Conservation (phyloP, 2,888 invertebrate genomes). For the Chrysopilus asiliformis region DNA sequence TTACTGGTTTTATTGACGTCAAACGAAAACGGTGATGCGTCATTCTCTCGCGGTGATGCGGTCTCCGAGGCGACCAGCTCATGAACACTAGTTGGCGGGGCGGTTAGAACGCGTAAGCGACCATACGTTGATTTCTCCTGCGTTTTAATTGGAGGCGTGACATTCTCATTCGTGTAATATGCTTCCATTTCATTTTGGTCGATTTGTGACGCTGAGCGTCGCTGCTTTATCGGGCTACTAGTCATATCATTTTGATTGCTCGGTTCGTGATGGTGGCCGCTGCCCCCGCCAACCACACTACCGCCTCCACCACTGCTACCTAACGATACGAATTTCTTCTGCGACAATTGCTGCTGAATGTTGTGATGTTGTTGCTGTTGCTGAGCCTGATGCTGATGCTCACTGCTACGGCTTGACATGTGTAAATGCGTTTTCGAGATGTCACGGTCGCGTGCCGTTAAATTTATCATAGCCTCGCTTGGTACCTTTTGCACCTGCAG, state of each 20-base stretch:
- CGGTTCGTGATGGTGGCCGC: neutral
- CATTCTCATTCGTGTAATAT: conserved; percentile 15
- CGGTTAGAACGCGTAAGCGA: conserved; percentile 55
- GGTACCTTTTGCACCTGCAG: conserved; percentile 14
- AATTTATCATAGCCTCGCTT: conserved; percentile 17
- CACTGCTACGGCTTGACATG: neutral
- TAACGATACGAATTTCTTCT: conserved; percentile 9
- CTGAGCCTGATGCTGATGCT: conserved; percentile 16
- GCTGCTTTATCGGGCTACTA: conserved; percentile 17
- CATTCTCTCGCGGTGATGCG: conserved; percentile 18
- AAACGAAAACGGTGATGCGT: conserved; percentile 22
- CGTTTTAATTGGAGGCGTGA: conserved; percentile 15
- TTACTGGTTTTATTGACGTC: conserved; percentile 19
- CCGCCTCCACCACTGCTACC: too few relatives aligned
- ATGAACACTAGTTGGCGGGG: conserved; percentile 45
- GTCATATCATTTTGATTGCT: conserved; percentile 8
- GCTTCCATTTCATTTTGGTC: conserved; percentile 17
- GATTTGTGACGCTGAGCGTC: conserved; percentile 20
- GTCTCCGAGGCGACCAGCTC: conserved; percentile 28
- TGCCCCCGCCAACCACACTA: neutral
- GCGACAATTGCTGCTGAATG: conserved; percentile 5
- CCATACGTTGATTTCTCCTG: conserved; percentile 56
- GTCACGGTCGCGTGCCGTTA: conserved; percentile 11
- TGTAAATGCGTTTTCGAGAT: neutral
- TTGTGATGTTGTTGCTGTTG: conserved; percentile 9